A percentile compares a stretch with the other conserved stretches of the same genome.
Evolutionary conservation across 2,113 vertebrate species (phyloP).

Genomic region (Bos taurus): DNA sequence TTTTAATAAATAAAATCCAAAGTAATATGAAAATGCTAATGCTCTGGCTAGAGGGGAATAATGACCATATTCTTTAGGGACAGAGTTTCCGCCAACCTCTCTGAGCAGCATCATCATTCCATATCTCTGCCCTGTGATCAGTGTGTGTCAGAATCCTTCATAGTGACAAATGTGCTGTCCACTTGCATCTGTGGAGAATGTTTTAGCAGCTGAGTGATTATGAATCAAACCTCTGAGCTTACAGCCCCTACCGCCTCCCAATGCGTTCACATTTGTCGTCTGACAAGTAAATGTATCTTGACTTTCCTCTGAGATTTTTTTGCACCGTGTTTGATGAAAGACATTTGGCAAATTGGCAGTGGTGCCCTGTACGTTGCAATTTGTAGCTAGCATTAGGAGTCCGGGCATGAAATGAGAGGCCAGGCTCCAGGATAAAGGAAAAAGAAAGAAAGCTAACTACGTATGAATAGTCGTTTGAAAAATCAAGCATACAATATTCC

Average conservation of each 20-base stretch:
- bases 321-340: slow-evolving; percentile 88
- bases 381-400: slow-evolving; percentile 85
- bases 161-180: slow-evolving; percentile 99
- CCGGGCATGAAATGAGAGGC: slow-evolving; percentile 82
- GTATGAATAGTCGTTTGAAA: slow-evolving; percentile 69
- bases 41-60: slow-evolving; percentile 60
- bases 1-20: slow-evolving; percentile 71
- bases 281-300: slow-evolving; percentile 92
- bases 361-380: slow-evolving; percentile 87
- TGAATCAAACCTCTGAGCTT: slow-evolving; percentile 95
- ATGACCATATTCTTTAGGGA: slow-evolving; percentile 70
- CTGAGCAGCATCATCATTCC: slow-evolving; percentile 94
- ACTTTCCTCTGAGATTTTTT: slow-evolving; percentile 86
- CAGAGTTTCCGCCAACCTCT: slow-evolving; percentile 81
- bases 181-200: slow-evolving; percentile 97
- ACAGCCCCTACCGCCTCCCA: slow-evolving; percentile 80
- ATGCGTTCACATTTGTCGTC: slow-evolving; percentile 84
- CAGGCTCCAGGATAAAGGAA: slow-evolving; percentile 76
- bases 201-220: slow-evolving; percentile 99
- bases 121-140: slow-evolving; percentile 98
- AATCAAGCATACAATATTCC: slow-evolving; percentile 24
- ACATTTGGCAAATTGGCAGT: slow-evolving; percentile 95
- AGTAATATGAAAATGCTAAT: slow-evolving; percentile 79
- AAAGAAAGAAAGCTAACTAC: slow-evolving; percentile 65
- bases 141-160: slow-evolving; percentile 98